Evolutionary conservation across 2,797 vertebrate genomes (phyloP).

Genomic region (Crossoptilon crossoptilon): DNA sequence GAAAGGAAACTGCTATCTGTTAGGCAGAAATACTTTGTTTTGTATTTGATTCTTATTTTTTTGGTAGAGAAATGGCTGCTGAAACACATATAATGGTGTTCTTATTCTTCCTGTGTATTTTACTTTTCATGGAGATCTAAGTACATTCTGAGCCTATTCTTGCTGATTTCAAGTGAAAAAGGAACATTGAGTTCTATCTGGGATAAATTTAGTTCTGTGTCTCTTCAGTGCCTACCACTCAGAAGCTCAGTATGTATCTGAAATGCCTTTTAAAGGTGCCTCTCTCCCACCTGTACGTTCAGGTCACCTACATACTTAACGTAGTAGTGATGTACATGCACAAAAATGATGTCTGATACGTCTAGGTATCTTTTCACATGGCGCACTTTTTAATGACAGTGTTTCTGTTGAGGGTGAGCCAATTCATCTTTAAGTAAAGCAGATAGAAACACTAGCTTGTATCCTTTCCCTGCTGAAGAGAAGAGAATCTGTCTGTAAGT

Average conservation of each 20-base stretch:
- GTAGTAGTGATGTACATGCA: not conserved
- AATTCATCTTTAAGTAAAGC: not conserved
- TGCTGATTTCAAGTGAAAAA: not conserved
- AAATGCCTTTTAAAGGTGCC: not conserved
- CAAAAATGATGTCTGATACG: not conserved
- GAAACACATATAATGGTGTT: not conserved
- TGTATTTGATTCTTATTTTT: not conserved
- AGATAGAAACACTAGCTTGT: not conserved
- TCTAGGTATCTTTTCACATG: not conserved
- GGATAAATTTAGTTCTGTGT: not conserved
- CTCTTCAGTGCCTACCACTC: not conserved
- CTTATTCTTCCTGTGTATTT: not conserved
- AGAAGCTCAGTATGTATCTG: not conserved
- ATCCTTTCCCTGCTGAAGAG: not conserved
- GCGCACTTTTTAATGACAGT: not conserved
- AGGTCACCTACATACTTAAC: not conserved
- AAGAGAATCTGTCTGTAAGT: not conserved
- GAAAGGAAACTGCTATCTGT: not conserved
- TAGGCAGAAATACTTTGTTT: rapidly evolving
- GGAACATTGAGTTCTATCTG: not conserved
- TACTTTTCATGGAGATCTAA: not conserved
- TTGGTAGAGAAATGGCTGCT: not conserved
- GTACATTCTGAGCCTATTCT: not conserved
- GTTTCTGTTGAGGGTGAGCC: not conserved
- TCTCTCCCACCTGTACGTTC: not conserved